These are phyloP conservation scores for Thyatira batis DNA, from an alignment of 2,888 invertebrate genomes.

Conservation along the genomic window DNA sequence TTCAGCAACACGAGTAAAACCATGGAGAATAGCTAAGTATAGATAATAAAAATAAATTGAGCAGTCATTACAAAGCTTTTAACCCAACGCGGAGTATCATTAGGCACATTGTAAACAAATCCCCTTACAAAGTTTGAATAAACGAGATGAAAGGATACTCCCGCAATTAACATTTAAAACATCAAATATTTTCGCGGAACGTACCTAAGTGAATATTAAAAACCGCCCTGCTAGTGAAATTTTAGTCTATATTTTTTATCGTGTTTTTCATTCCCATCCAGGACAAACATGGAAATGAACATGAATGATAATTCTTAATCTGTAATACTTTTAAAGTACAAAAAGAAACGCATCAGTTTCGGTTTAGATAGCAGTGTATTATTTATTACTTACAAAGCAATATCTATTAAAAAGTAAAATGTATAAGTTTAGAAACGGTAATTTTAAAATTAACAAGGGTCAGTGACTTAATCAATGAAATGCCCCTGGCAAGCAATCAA, in stretches of 20 bases:
- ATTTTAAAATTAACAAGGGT: constrained; percentile 11
- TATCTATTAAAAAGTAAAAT: too few species aligned
- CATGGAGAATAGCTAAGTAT: background rate
- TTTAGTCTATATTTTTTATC: too few species aligned
- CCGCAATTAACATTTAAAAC: constrained; percentile 51
- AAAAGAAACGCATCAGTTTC: too few species aligned
- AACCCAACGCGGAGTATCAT: constrained; percentile 50
- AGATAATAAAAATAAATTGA: constrained; percentile 43
- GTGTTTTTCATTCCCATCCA: too few species aligned
- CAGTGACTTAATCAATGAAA: constrained; percentile 45
- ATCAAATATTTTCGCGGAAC: constrained; percentile 40
- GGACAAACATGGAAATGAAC: too few species aligned
- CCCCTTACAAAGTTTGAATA: constrained; percentile 52
- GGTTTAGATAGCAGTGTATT: constrained; percentile 3
- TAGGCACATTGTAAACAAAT: constrained; percentile 62
- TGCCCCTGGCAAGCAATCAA: constrained; percentile 59
- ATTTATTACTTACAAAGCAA: too few species aligned
- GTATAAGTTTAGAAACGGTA: background rate
- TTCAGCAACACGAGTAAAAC: too few species aligned
- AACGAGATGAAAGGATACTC: constrained; percentile 54
- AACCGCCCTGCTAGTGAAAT: constrained; percentile 12
- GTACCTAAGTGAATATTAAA: constrained; percentile 38
- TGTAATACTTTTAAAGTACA: too few species aligned
- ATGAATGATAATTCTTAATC: constrained; percentile 14
- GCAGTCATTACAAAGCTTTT: constrained; percentile 54